A percentile compares a stretch with the other conserved stretches of the same genome.
Conservation (phyloP, 2,113 vertebrate genomes). For the Callorhinus ursinus region DNA sequence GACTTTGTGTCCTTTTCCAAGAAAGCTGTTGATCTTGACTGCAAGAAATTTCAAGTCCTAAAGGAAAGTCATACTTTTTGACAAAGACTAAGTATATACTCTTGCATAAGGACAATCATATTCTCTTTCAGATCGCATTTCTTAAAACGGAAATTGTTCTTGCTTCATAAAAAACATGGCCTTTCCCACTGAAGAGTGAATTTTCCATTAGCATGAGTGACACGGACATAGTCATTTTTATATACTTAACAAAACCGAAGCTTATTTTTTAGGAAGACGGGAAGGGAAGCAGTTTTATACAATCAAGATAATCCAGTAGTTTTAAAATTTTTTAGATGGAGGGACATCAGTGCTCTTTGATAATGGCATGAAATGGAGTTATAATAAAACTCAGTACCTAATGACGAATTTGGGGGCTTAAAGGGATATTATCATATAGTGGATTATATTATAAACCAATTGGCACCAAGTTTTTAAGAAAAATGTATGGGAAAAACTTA, state of each 20-base stretch:
- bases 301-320: not conserved
- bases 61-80: not conserved
- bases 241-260: not conserved
- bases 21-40: slow-evolving; percentile 56
- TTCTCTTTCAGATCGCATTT: not conserved
- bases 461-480: not conserved
- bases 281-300: not conserved
- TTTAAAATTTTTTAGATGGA: slow-evolving; percentile 24
- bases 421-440: not conserved
- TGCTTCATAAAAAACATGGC: not conserved
- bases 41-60: slow-evolving; percentile 32
- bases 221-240: not conserved
- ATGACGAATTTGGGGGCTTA: not conserved
- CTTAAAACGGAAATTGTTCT: not conserved
- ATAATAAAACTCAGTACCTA: not conserved
- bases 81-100: slow-evolving; percentile 8
- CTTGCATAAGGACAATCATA: not conserved
- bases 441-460: not conserved
- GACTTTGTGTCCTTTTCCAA: slow-evolving; percentile 54
- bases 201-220: not conserved
- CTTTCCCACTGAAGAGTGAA: not conserved
- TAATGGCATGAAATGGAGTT: not conserved
- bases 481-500: not conserved
- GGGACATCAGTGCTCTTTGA: not conserved
- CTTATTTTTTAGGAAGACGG: not conserved